A percentile compares a stretch with the other conserved stretches of the same genome.
Evolutionary conservation across 2,797 vertebrate species (phyloP).

Genomic region (Selene dorsalis): DNA sequence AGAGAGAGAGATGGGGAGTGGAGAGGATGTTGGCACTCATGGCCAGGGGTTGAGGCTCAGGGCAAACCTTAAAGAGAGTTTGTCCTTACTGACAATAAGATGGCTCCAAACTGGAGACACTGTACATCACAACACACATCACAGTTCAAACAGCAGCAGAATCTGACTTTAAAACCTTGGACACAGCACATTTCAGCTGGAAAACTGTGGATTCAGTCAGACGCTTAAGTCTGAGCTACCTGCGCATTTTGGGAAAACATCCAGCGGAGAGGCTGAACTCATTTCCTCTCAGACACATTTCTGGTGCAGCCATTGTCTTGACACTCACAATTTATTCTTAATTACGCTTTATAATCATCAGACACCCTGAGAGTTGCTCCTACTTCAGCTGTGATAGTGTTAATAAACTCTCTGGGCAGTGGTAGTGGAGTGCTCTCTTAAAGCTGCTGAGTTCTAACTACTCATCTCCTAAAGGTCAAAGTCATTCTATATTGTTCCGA

Average conservation of each 20-base stretch:
- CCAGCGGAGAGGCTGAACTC: constrained; percentile 27
- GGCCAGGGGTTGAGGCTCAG: constrained; percentile 23
- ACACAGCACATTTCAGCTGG: constrained; percentile 1
- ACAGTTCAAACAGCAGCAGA: constrained; percentile 12
- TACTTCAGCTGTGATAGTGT: neutral
- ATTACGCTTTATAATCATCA: constrained; percentile 43
- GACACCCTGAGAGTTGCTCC: neutral
- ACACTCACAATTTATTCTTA: constrained; percentile 40
- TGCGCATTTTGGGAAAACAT: constrained; percentile 39
- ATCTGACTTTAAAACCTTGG: constrained; percentile 10
- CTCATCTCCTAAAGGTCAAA: constrained; percentile 49
- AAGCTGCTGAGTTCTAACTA: neutral
- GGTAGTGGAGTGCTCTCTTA: neutral
- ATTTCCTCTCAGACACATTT: constrained; percentile 25
- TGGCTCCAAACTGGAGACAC: constrained; percentile 27
- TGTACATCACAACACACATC: constrained; percentile 31
- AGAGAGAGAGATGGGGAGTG: neutral
- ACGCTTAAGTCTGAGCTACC: constrained; percentile 20
- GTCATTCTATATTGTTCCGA: constrained; percentile 21
- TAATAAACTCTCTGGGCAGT: constrained; percentile 17
- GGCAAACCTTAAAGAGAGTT: constrained; percentile 37
- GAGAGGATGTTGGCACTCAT: neutral
- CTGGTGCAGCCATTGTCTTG: constrained; percentile 30
- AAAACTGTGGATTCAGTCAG: constrained; percentile 6
- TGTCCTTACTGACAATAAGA: constrained; percentile 38